These are phyloP conservation scores for Chionoecetes opilio DNA, from an alignment of 1,140 invertebrate genomes.

Conservation along the genomic window DNA sequence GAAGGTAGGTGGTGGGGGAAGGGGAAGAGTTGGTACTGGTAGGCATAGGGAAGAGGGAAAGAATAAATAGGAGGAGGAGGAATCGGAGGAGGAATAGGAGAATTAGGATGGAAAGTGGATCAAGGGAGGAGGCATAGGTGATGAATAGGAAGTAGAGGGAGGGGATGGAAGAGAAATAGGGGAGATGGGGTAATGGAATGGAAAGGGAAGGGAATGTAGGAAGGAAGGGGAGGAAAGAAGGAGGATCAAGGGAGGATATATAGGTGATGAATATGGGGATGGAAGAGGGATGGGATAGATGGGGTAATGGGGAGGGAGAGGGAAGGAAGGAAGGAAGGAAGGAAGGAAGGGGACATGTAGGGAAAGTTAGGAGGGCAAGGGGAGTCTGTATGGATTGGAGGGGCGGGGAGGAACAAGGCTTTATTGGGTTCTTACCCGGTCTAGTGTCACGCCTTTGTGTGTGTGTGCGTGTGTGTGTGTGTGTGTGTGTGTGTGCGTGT, in stretches of 20 bases:
- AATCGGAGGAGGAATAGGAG: too few relatives aligned
- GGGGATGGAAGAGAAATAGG: background rate
- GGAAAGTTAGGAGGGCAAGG: background rate
- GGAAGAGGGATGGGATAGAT: background rate
- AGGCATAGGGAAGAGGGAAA: too few relatives aligned
- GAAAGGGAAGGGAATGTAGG: background rate
- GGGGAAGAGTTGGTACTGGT: too few relatives aligned
- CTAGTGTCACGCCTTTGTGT: background rate
- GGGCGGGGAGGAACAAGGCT: too few relatives aligned
- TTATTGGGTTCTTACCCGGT: background rate
- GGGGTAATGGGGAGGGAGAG: background rate
- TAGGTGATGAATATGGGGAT: background rate
- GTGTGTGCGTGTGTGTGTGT: conserved; percentile 47
- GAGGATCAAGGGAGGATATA: background rate
- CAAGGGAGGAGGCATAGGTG: too few relatives aligned
- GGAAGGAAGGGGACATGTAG: background rate
- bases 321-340: background rate
- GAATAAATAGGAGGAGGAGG: too few relatives aligned
- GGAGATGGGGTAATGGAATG: background rate
- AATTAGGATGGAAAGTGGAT: too few relatives aligned
- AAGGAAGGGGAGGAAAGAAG: background rate
- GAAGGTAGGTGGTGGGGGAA: background rate
- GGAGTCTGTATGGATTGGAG: too few relatives aligned
- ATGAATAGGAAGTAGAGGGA: too few relatives aligned
- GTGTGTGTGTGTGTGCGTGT: conserved; percentile 25